Evolutionary conservation across 2,888 invertebrate genomes (phyloP).

Genomic region (Lissocephala sabroskyi): DNA sequence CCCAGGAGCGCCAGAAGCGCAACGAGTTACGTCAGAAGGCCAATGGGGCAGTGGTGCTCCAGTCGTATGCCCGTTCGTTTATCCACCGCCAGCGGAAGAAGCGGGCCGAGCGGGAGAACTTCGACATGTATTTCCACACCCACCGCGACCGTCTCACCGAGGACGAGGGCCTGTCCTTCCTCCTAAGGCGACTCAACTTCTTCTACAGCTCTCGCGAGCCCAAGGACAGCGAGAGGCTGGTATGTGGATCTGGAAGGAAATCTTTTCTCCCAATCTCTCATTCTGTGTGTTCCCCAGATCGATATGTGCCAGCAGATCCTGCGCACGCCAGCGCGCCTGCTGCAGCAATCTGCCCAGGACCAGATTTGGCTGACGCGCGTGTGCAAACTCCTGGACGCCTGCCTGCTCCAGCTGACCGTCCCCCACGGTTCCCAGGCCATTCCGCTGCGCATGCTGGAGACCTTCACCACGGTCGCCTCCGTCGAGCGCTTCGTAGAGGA

Average conservation of each 20-base stretch:
- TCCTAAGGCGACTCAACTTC: constrained; percentile 81
- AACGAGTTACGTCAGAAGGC: constrained; percentile 85
- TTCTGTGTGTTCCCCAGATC: constrained; percentile 46
- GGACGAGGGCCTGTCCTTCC: constrained; percentile 71
- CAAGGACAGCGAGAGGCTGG: constrained; percentile 80
- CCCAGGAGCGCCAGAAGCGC: constrained; percentile 88
- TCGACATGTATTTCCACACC: constrained; percentile 75
- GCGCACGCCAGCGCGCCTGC: constrained; percentile 64
- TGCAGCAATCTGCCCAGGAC: constrained; percentile 65
- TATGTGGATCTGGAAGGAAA: too few species aligned
- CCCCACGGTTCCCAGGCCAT: constrained; percentile 75
- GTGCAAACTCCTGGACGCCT: constrained; percentile 68
- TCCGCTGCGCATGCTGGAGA: constrained; percentile 84
- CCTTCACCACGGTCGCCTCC: constrained; percentile 77
- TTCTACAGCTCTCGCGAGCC: constrained; percentile 77
- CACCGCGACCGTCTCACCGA: constrained; percentile 73
- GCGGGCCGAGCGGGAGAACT: constrained; percentile 78
- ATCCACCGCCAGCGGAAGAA: constrained; percentile 80
- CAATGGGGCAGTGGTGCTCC: constrained; percentile 85
- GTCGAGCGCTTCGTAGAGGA: constrained; percentile 67
- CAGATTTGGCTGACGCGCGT: constrained; percentile 69
- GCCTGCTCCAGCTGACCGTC: constrained; percentile 67
- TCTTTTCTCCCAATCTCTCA: constrained; percentile 1
- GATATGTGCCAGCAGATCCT: constrained; percentile 70
- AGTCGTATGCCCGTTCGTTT: constrained; percentile 86